Evolutionary conservation across 2,888 invertebrate genomes (phyloP).

Genomic region (Thereva nobilitata): DNA sequence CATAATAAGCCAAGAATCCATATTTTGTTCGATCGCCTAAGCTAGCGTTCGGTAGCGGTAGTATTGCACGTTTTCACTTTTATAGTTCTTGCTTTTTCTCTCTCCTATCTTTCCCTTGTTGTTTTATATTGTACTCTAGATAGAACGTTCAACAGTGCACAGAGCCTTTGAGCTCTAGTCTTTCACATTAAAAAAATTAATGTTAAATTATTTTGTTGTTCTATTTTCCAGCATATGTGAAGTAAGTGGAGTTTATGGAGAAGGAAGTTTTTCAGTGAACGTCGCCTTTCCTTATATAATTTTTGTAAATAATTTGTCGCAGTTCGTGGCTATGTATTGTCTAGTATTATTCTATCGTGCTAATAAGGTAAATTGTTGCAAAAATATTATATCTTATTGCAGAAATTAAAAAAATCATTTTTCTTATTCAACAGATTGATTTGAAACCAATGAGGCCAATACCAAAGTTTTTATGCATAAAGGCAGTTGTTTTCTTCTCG

Average conservation of each 20-base stretch:
- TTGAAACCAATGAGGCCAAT: constrained; percentile 91
- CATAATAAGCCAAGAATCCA: no score
- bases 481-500: constrained; percentile 96
- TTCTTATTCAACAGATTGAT: constrained; percentile 60
- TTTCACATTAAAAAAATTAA: no score
- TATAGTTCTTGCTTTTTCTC: no score
- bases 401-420: background rate
- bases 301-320: constrained; percentile 87
- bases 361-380: constrained; percentile 64
- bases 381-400: background rate
- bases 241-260: constrained; percentile 81
- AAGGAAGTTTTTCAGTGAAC: constrained; percentile 84
- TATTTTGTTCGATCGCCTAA: no score
- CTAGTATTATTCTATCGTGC: constrained; percentile 91
- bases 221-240: constrained; percentile 75
- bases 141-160: no score
- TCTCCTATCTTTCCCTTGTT: no score
- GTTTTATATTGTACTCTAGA: no score
- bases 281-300: constrained; percentile 90
- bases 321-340: constrained; percentile 96
- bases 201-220: background rate
- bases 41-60: no score
- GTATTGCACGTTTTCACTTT: no score
- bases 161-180: no score
- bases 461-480: constrained; percentile 94